Base-by-base conservation (phyloP, 2,113 vertebrate genomes). In the Oriolus oriolus region DNA sequence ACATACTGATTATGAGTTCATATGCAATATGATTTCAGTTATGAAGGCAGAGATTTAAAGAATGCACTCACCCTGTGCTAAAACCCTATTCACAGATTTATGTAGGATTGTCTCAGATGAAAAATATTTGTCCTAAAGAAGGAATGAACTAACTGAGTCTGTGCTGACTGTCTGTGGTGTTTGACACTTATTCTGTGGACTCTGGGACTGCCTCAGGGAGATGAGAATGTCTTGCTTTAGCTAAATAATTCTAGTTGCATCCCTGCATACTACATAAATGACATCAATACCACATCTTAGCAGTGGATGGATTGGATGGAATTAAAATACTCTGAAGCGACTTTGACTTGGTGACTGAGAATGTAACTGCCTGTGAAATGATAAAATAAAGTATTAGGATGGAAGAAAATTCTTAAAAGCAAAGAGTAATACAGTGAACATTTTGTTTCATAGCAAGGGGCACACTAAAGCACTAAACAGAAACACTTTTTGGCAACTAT, bases 371-470 rank as follows among this genome's bases (percentile, higher is more conserved):
- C 65, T 64, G 31, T 77, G 56, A 91, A 91, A 74, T 11, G 61
- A n/a, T 69, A 49, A 70, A 74, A 79, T 41, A 86, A 84, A 92
- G 49, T 59, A 71, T 81, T 93, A 93, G 84, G 30, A 78, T 71
- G 33, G 56, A 93, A 53, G 54, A 92, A 92, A 95, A 66, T 63
- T 88, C 69, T 91, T 80, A 63, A 86, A 92, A 93, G 42, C 59
- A 74, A 92, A 95, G 81, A 77, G 24, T 73, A 76, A 47, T 27
- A 47, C 56, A 41, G 27, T 92, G 80, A 90, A 61, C 41, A 80
- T 97, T 97, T 96, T 96, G 73, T 95, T 90, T 97, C 76, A 52
- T 61, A 92, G 65, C 47, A 93, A 94, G 57, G 35, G 83, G 80
- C 66, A 87, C 42, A 37, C 57, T 82, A 54, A 86, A 56, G 39